Evolutionary conservation across 2,888 invertebrate genomes (phyloP).

Genomic region (Sesia bembeciformis): DNA sequence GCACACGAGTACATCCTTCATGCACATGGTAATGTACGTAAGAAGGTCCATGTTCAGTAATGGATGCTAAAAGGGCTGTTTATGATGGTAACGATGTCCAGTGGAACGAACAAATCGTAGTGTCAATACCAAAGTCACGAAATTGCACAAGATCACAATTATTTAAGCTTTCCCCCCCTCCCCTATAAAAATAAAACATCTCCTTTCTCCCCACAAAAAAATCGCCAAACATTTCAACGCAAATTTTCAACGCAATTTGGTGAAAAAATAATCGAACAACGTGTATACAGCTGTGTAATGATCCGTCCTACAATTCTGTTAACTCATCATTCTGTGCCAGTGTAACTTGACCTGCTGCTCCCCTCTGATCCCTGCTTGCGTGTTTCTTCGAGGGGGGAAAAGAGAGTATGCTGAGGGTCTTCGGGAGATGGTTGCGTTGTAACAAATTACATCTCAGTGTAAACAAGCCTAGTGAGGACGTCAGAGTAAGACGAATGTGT

Average conservation of each 20-base stretch:
- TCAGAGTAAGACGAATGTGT: conserved; percentile 44
- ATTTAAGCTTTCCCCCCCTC: not conserved
- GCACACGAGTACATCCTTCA: too few species aligned
- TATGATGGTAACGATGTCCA: too few species aligned
- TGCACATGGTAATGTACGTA: too few species aligned
- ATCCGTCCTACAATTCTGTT: conserved; percentile 45
- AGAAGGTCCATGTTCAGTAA: too few species aligned
- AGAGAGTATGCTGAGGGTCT: conserved; percentile 10
- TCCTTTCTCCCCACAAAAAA: not conserved
- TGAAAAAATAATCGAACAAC: conserved; percentile 24
- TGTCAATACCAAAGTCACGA: too few species aligned
- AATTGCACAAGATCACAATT: not conserved
- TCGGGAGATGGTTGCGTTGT: conserved; percentile 14
- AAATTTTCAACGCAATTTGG: conserved; percentile 31
- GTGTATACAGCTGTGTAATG: conserved; percentile 38
- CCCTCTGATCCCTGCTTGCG: not conserved
- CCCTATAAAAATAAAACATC: not conserved
- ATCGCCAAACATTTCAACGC: conserved; percentile 11
- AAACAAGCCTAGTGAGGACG: conserved; percentile 41
- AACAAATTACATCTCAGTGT: conserved; percentile 35
- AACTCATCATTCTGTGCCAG: conserved; percentile 36
- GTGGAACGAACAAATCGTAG: too few species aligned
- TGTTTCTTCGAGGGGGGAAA: not conserved
- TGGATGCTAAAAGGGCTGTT: too few species aligned
- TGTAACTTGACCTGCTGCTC: conserved; percentile 12